phyloP scores from a whole-genome alignment of 2,888 invertebrate genomes.

The Drosophila demipolita region DNA sequence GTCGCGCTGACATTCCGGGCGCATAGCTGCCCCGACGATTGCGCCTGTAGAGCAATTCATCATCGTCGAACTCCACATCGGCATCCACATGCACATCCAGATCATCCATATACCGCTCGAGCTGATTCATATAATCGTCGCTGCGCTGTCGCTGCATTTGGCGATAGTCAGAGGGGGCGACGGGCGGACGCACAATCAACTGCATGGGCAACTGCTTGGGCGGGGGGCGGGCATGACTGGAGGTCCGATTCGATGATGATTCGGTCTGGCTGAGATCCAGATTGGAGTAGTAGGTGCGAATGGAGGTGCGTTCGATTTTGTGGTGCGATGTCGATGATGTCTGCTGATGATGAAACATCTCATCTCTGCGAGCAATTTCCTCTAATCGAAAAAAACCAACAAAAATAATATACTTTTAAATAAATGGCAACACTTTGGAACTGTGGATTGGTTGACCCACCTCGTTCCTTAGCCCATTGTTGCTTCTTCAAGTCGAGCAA shows the following conservation, averaged over 20 bases:
- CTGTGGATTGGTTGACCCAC: conserved; percentile 85
- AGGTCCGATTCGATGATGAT: conserved; percentile 63
- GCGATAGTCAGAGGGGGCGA: conserved; percentile 25
- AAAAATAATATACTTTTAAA: not conserved
- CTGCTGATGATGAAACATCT: conserved; percentile 88
- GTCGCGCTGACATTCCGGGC: conserved; percentile 68
- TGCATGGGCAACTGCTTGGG: conserved; percentile 36
- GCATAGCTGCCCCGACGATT: conserved; percentile 65
- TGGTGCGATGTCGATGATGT: conserved; percentile 85
- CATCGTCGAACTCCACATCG: conserved; percentile 77
- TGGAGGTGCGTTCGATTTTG: conserved; percentile 84
- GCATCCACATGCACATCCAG: conserved; percentile 58
- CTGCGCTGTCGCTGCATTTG: conserved; percentile 67
- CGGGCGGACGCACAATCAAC: conserved; percentile 46
- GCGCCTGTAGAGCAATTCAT: conserved; percentile 62
- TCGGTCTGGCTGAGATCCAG: conserved; percentile 80
- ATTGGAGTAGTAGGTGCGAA: conserved; percentile 85
- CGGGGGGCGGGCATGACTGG: conserved; percentile 50
- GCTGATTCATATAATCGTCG: conserved; percentile 74
- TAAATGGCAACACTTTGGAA: not conserved
- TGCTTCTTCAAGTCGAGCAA: conserved; percentile 94
- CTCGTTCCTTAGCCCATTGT: conserved; percentile 97
- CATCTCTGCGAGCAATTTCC: conserved; percentile 91
- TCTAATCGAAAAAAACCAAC: conserved; percentile 85
- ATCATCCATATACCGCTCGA: conserved; percentile 72